These are phyloP conservation scores for Pentalonia nigronervosa DNA, from an alignment of 1,140 invertebrate genomes.

Conservation along the genomic window DNA sequence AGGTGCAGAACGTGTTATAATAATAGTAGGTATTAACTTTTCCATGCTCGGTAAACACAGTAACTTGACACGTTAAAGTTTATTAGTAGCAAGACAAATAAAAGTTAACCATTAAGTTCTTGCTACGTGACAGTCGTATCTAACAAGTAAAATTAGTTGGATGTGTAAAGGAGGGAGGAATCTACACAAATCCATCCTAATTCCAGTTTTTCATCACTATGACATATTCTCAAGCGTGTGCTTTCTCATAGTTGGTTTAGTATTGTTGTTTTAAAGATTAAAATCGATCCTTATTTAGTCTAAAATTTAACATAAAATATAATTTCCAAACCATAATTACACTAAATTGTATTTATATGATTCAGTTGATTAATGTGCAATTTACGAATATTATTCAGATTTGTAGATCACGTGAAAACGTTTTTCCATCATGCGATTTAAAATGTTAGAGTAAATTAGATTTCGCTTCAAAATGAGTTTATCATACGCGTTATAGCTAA, in stretches of 20 bases:
- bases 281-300: background rate
- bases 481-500: background rate
- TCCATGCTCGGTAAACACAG: background rate
- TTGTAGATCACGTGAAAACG: no score
- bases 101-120: constrained; percentile 33
- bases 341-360: background rate
- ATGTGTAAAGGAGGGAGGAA: background rate
- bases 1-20: background rate
- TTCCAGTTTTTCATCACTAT: background rate
- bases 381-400: no score
- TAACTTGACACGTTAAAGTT: background rate
- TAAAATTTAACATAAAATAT: background rate
- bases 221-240: background rate
- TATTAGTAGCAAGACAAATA: background rate
- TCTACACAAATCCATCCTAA: background rate
- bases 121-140: constrained; percentile 5
- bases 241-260: background rate
- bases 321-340: background rate
- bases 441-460: no score
- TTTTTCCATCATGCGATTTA: background rate
- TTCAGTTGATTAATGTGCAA: background rate
- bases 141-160: background rate
- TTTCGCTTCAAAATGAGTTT: background rate
- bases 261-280: background rate
- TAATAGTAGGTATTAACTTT: constrained; percentile 9